Base-by-base conservation (phyloP, 2,888 invertebrate species). In the Drosophila demipolita region DNA sequence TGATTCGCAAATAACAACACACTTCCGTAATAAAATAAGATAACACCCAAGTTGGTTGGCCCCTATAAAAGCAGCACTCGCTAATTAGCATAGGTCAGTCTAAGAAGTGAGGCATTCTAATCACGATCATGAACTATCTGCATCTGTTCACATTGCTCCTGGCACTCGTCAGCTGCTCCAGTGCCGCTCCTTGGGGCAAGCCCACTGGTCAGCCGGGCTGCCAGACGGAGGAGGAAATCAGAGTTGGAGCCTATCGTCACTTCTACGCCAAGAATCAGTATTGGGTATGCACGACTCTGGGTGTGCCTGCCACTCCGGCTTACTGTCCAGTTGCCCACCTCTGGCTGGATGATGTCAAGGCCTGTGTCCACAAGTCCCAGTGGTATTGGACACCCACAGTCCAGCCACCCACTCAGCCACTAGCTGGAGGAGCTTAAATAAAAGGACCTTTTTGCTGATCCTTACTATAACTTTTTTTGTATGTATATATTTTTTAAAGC, bases 311-410 rank as follows among this genome's bases (percentile, higher is more conserved):
- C 36, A 15, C 15, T 15, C 15, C 36, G 36, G 36, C 36, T 36
- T 3, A 36, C 36, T 36, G 36, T 11, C 64, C 72, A 0, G 1
- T 73, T 1, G 73, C 61, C 3, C 57, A 66, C 4, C 83, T 69
- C 26, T 91, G 75, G 62, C 59, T 89, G 61, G 83, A 87, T 54
- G 79, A 60, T 5, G 66, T 12, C 7, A 80, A 81, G 64, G 17
- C 26, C 2, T 91, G 91, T 65, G 90, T 91, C 29, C 79, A 74
- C 5, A 85, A 78, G 63, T 26, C 80, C 2, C 32, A 80, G 3
- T 91, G 89, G 91, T 75, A 78, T 33, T 91, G 89, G 85, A 73
- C 83, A 0, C 83, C 89, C 12, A 81, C 84, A 0, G 82, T 49
- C 45, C 58, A 68, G 23, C 91, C 91, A 20, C 91, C 91, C 20